Evolutionary conservation across 2,113 vertebrate genomes (phyloP), one percentile per base, ranked within the genome.

Genomic region (Menidia beryllina): DNA sequence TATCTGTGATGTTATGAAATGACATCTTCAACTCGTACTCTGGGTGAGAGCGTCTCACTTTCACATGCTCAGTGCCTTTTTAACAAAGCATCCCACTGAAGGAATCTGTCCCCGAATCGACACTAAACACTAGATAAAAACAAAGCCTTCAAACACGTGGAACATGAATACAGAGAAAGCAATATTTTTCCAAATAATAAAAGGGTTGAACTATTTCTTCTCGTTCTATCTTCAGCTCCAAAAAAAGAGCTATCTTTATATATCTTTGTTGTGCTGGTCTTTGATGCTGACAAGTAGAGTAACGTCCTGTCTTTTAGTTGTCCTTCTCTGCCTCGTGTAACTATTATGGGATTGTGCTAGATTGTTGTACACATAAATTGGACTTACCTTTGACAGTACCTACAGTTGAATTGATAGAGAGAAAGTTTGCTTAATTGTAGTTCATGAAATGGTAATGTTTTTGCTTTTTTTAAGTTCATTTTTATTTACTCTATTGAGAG

Each of bases 231-330:
- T 80, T 53, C 9, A 23, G 69, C 77, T 41, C 70, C 56, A 34
- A 79, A 51, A 77, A 75, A 68, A 76, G 52, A 58, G 49, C 87
- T 87, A 88, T 88, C 70, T 85, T 89, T 85, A 84, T 77, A 77
- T 78, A 25, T 58, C 75, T 85, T 82, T 88, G 72, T 79, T 85
- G 79, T 79, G 61, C 54, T 1, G 45, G 69, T 79, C 77, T 86
- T 85, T 85, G 79, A 86, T 83, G 59, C 69, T 80, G 89, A 83
- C 78, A 76, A 68, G 39, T 76, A 47, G 67, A 78, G 45, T 61
- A 66, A 86, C 54, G 86, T 84, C 76, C 82, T 75, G 75, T 77
- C 77, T 79, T 85, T 63, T 51, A 57, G 56, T 74, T 79, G 68
- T 71, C 64, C 67, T 72, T 61, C 41, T 79, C 50, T 62, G 67